Base-by-base conservation (phyloP, 2,888 invertebrate genomes). In the Anticlea derivata region DNA sequence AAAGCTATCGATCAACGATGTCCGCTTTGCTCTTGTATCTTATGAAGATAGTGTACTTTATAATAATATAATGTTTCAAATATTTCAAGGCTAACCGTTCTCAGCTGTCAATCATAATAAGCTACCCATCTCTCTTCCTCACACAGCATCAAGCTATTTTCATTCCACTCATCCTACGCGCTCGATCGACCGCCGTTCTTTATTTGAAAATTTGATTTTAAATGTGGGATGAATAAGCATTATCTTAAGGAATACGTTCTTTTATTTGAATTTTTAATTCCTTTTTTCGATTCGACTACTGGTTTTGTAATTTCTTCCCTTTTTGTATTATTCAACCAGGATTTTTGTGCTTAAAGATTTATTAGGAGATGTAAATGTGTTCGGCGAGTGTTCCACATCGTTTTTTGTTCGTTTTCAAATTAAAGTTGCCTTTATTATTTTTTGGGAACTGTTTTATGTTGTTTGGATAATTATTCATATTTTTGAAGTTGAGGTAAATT, bases 81-180 rank as follows among this genome's bases (percentile, higher is more conserved):
- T 90, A 90, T 90, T 90, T 89, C 90, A 90, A 90, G 90, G 90
- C 86, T 87, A 88, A 88, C 88, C 89, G 89, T 88, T 89, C 89
- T 89, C 85, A 90, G 87, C 90, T 90, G 90, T 90, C 90, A 90
- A 90, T 90, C 90, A 90, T 90, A 88, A 88, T 88, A 88, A 86
- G 84, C 81, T 86, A 82, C 80, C 81, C 70, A 71, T 86, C 89
- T 83, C 81, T 75, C 68, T 88, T 83, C 66, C 68, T 70, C 78
- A 65, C 73, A 77, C 74, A 69, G 69, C 71, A 71, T 68, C 66
- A 62, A 54, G 62, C 65, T 80, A 70, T 62, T 49, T 70, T 71
- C 63, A 47, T 85, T 82, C 77, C 80, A 52, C 64, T 80, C 78
- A 52, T 66, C 79, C 76, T 72, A 75, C 76, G 73, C 75, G 78